Conservation (phyloP, 1,140 invertebrate genomes). For the Zaprionus lachaisei region DNA sequence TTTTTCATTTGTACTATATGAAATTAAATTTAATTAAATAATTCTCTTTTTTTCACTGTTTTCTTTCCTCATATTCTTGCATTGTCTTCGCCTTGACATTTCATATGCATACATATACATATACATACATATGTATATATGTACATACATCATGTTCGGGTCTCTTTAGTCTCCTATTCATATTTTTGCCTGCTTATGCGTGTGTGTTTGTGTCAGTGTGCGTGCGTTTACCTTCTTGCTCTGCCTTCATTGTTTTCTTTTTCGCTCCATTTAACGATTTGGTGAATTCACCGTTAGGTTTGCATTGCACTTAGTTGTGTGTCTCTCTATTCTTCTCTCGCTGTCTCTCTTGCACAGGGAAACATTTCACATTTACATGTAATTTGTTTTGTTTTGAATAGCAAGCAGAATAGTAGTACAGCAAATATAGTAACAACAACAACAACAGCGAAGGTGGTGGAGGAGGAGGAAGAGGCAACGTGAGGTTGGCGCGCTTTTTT, state of each 20-base stretch:
- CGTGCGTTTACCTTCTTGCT: background rate
- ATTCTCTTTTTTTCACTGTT: too few species aligned
- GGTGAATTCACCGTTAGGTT: background rate
- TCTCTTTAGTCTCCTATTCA: too few species aligned
- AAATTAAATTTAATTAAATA: too few species aligned
- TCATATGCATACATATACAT: too few species aligned
- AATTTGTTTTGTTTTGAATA: conserved; percentile 61
- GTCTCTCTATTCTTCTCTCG: background rate
- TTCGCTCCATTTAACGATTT: background rate
- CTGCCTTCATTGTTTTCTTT: background rate
- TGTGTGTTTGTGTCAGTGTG: conserved; percentile 2
- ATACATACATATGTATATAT: too few species aligned
- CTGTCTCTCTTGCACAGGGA: background rate
- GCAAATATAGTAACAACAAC: conserved; percentile 23
- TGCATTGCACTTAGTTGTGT: background rate
- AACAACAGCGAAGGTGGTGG: background rate
- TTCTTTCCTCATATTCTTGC: too few species aligned
- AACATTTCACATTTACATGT: background rate
- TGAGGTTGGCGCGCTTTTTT: conserved; percentile 49
- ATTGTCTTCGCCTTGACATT: too few species aligned
- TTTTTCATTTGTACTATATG: too few species aligned
- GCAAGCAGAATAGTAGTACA: conserved; percentile 2
- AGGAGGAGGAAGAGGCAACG: background rate
- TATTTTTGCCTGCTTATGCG: background rate
- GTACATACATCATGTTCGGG: too few species aligned